These are phyloP conservation scores for Tetragnatha montana DNA, from an alignment of 2,888 invertebrate genomes.

Conservation along the genomic window DNA sequence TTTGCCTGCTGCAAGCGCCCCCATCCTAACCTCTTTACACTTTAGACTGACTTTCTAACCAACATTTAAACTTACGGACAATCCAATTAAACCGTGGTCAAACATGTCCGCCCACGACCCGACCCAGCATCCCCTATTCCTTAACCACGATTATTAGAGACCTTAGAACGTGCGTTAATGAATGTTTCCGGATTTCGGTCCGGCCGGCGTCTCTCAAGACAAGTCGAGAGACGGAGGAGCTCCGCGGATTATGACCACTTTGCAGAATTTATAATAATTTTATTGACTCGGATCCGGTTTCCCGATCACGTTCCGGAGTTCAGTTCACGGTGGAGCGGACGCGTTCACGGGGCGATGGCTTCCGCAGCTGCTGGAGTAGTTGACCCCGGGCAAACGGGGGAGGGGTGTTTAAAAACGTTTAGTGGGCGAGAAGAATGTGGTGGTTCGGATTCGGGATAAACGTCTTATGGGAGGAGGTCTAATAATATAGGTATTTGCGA, in stretches of 20 bases:
- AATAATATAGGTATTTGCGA: too few relatives aligned
- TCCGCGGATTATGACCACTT: constrained; percentile 53
- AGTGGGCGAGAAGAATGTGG: too few relatives aligned
- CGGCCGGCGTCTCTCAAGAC: constrained; percentile 54
- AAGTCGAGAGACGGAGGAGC: constrained; percentile 30
- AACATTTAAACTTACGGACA: too few relatives aligned
- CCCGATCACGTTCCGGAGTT: constrained; percentile 16
- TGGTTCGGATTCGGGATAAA: too few relatives aligned
- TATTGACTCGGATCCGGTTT: constrained; percentile 34
- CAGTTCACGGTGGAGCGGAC: constrained; percentile 6
- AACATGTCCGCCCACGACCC: background rate
- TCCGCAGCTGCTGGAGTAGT: too few relatives aligned
- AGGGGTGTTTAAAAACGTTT: too few relatives aligned
- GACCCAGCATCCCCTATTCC: background rate
- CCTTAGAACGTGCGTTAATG: constrained; percentile 61
- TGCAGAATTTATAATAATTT: constrained; percentile 60
- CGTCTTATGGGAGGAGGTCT: too few relatives aligned
- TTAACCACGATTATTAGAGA: constrained; percentile 31
- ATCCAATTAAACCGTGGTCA: background rate
- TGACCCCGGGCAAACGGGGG: too few relatives aligned
- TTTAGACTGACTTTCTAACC: too few relatives aligned
- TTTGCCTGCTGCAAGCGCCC: too few relatives aligned
- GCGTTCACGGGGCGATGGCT: background rate
- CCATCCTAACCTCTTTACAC: too few relatives aligned
- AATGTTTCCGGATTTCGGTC: constrained; percentile 61